Percentiles rank a stretch among this genome's conserved stretches.
Evolutionary conservation across 2,113 vertebrate species (phyloP).

Genomic region (Trogon melanurus): DNA sequence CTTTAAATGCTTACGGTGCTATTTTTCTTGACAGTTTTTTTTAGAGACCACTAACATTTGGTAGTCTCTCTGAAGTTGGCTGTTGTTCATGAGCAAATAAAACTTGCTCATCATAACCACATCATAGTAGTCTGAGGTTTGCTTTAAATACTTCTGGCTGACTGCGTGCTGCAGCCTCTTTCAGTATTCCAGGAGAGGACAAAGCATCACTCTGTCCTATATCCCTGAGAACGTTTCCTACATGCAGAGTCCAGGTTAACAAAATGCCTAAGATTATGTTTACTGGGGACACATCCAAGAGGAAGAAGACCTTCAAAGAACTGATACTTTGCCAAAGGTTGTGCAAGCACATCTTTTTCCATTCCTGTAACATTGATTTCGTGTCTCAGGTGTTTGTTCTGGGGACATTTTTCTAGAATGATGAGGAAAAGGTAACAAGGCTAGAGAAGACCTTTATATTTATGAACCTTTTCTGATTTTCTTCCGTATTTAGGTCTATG

Average conservation of each 20-base stretch:
- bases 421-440: background rate
- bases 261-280: background rate
- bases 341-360: background rate
- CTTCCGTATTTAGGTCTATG: conserved; percentile 86
- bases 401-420: background rate
- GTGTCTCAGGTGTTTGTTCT: background rate
- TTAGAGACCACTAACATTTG: background rate
- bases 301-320: background rate
- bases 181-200: background rate
- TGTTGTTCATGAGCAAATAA: background rate
- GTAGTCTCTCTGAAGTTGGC: background rate
- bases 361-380: background rate
- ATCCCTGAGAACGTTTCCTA: background rate
- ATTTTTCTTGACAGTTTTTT: background rate
- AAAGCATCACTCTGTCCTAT: background rate
- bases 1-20: background rate
- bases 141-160: background rate
- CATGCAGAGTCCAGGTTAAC: background rate
- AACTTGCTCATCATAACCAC: background rate
- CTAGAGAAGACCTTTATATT: background rate
- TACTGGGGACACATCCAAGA: background rate
- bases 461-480: background rate
- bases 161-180: background rate
- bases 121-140: background rate
- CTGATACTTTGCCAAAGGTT: background rate